Evolutionary conservation across 2,888 invertebrate species (phyloP).

Genomic region (Leuctra nigra): DNA sequence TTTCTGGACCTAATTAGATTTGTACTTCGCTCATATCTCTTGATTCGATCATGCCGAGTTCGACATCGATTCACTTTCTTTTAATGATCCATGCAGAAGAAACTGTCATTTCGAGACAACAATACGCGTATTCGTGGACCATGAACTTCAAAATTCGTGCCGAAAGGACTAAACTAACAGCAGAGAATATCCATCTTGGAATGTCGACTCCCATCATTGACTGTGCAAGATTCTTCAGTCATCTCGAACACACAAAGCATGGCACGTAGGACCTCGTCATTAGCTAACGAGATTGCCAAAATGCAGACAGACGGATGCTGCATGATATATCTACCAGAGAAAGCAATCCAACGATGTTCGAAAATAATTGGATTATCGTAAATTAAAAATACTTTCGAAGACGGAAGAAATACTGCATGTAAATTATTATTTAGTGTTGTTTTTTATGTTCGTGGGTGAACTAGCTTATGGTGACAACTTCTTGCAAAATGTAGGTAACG

Average conservation of each 20-base stretch:
- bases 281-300: constrained; percentile 12
- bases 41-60: constrained; percentile 4
- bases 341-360: constrained; percentile 7
- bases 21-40: neutral
- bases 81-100: constrained; percentile 5
- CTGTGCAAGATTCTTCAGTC: neutral
- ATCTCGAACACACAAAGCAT: neutral
- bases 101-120: constrained; percentile 10
- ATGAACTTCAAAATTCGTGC: constrained; percentile 11
- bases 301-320: neutral
- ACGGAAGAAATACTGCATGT: too few species aligned
- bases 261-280: constrained; percentile 11
- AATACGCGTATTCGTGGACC: constrained; percentile 1
- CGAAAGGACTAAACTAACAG: too few species aligned
- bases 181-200: too few species aligned
- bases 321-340: neutral
- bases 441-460: too few species aligned
- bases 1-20: constrained; percentile 7
- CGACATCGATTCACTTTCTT: constrained; percentile 15
- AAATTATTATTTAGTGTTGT: too few species aligned
- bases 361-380: neutral
- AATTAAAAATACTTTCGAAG: too few species aligned
- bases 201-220: too few species aligned
- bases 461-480: too few species aligned
- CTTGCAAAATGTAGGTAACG: neutral